These are phyloP conservation scores for Hippocampus mohnikei DNA, from an alignment of 2,113 vertebrate genomes.

Conservation along the genomic window DNA sequence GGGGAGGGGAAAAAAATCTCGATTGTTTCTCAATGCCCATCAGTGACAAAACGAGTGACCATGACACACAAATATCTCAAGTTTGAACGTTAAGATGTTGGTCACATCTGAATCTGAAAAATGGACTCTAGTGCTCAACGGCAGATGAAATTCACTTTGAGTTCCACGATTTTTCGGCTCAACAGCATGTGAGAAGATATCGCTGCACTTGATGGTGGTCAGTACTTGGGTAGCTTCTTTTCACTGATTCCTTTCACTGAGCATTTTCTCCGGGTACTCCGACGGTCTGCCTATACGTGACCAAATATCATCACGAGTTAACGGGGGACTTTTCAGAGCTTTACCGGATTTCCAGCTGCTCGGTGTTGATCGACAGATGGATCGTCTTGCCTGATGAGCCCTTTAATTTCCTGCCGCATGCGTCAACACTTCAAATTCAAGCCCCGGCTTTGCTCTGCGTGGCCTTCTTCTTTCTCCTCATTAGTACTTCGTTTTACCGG, in stretches of 20 bases:
- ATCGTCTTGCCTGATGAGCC: conserved; percentile 29
- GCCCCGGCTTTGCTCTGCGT: conserved; percentile 41
- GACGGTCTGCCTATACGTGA: no score
- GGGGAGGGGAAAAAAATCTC: conserved; percentile 31
- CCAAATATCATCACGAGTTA: neutral
- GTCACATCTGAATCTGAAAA: conserved; percentile 7
- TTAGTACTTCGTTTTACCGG: conserved; percentile 75
- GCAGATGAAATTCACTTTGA: conserved; percentile 26
- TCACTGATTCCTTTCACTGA: no score
- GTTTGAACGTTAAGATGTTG: conserved; percentile 28
- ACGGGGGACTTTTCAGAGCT: neutral
- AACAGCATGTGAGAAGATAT: conserved; percentile 18
- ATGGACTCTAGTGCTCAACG: conserved; percentile 10
- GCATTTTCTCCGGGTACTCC: no score
- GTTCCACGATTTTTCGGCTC: conserved; percentile 15
- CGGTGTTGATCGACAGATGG: neutral
- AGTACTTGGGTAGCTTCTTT: no score
- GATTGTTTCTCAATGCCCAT: conserved; percentile 40
- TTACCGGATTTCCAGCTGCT: neutral
- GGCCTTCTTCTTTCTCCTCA: conserved; percentile 67
- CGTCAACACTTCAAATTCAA: conserved; percentile 61
- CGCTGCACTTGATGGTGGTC: neutral
- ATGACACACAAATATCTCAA: conserved; percentile 24
- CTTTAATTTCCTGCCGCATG: conserved; percentile 44
- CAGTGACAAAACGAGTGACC: conserved; percentile 27